Base-by-base conservation (phyloP, 2,113 vertebrate genomes). In the Glaucidium brasilianum region DNA sequence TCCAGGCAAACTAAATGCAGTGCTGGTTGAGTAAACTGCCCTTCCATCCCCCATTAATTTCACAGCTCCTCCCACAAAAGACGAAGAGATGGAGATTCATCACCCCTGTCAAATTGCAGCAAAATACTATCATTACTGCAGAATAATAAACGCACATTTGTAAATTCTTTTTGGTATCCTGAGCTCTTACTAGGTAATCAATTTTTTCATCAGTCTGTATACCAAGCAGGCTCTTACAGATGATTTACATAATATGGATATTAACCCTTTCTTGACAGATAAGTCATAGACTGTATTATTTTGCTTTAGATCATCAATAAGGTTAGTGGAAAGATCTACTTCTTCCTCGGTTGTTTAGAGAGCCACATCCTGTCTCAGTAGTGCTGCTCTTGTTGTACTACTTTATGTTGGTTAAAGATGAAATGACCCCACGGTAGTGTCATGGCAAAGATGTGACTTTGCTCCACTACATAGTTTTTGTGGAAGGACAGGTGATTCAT, bases 311-410 rank as follows among this genome's bases (percentile, higher is more conserved):
- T 45, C 20, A 55, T 64, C 45, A 88, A 5, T 79, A 82, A 47
- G 22, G 15, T 74, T 77, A 45, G 75, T 58, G 64, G 69, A 76
- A 92, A 88, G 37, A 71, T 21, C 41, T 91, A 27, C 49, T 88
- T 74, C 64, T 74, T 92, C 35, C 60, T 88, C 5, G 4, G 43
- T 15, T 83, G 62, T 66, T 49, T 58, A 75, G 49, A 85, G 32
- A 91, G 43, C 87, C 69, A 91, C 95, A 96, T 98, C 94, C 95
- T 96, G 80, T 68, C 74, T 64, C 63, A 32, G 41, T 64, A 30
- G 39, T 11, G 18, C 71, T 80, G 5, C 23, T 88, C 34, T 34
- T 45, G 32, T 34, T 41, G 39, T 41, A 19, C 53, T 27, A 37
- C 39, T 76, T 85, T 15, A 30, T 50, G 13, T 18, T 88, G n/a